phyloP scores from a whole-genome alignment of 2,888 invertebrate species.

The Epinotia nisella region DNA sequence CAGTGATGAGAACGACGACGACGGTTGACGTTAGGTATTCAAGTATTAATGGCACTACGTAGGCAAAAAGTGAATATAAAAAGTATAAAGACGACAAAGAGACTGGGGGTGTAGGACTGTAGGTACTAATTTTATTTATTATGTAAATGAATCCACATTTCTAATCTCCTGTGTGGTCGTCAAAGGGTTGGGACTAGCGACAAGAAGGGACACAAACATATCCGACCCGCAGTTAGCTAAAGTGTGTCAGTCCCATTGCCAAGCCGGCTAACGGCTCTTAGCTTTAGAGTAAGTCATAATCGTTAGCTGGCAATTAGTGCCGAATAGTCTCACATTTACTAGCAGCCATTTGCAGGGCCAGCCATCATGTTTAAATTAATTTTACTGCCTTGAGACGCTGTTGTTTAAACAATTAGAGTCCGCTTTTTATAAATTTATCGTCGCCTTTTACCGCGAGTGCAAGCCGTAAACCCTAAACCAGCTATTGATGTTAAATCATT shows the following conservation, averaged over 20 bases:
- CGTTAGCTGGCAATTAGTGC: conserved; percentile 9
- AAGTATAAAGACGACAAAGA: no score
- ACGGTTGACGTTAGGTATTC: no score
- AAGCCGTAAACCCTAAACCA: conserved; percentile 32
- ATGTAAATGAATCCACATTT: conserved; percentile 8
- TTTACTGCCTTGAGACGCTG: conserved; percentile 5
- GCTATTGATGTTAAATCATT: conserved; percentile 32
- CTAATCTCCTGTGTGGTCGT: background rate
- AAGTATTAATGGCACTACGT: no score
- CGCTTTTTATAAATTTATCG: conserved; percentile 40
- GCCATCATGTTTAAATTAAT: conserved; percentile 11
- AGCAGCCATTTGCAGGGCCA: background rate
- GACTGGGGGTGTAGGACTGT: no score
- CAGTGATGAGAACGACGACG: no score
- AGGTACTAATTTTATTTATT: background rate
- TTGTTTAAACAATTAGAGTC: conserved; percentile 26
- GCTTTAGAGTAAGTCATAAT: background rate
- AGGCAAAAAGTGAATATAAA: no score
- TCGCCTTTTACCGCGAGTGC: conserved; percentile 35
- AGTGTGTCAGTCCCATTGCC: conserved; percentile 8
- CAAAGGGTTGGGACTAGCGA: background rate
- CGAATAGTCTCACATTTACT: conserved; percentile 14
- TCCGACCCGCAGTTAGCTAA: background rate
- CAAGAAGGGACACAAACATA: conserved; percentile 1
- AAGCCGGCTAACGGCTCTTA: background rate